phyloP scores from a whole-genome alignment of 2,888 invertebrate genomes.

The Scaptomyza polygonia region DNA sequence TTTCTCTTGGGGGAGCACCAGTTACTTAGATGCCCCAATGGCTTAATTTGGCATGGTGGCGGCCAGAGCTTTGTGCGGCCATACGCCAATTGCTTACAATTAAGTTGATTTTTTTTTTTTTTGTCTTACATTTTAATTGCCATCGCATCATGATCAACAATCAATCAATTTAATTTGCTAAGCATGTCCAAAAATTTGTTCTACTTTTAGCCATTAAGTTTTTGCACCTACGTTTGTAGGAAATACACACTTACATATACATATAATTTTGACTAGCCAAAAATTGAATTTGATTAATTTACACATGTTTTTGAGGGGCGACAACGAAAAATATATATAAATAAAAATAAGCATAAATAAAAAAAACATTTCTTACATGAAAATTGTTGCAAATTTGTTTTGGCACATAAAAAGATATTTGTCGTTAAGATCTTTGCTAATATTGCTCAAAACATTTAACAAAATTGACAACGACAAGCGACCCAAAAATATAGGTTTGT shows the following conservation, averaged over 20 bases:
- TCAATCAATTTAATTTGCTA: conserved; percentile 43
- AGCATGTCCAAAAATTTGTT: conserved; percentile 22
- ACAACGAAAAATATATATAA: conserved; percentile 1
- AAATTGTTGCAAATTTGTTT: conserved; percentile 62
- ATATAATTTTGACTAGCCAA: conserved; percentile 34
- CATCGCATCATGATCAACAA: conserved; percentile 36
- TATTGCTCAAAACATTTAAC: conserved; percentile 73
- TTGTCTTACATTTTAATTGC: conserved; percentile 38
- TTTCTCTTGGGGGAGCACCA: conserved; percentile 37
- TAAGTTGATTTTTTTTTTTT: conserved; percentile 16
- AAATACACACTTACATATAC: neutral
- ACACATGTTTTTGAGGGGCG: conserved; percentile 47
- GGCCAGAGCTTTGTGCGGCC: conserved; percentile 40
- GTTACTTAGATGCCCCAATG: conserved; percentile 34
- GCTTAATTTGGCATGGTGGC: conserved; percentile 52
- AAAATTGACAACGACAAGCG: conserved; percentile 73
- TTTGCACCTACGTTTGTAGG: conserved; percentile 18
- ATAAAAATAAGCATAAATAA: conserved; percentile 39
- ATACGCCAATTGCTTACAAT: conserved; percentile 45
- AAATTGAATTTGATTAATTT: conserved; percentile 60
- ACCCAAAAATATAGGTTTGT: conserved; percentile 19
- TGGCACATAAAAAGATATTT: conserved; percentile 65
- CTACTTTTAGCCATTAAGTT: conserved; percentile 14
- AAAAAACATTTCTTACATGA: conserved; percentile 49
- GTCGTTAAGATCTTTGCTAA: conserved; percentile 57